Evolutionary conservation across 2,888 invertebrate species (phyloP).

Genomic region (Apotomis capreana): DNA sequence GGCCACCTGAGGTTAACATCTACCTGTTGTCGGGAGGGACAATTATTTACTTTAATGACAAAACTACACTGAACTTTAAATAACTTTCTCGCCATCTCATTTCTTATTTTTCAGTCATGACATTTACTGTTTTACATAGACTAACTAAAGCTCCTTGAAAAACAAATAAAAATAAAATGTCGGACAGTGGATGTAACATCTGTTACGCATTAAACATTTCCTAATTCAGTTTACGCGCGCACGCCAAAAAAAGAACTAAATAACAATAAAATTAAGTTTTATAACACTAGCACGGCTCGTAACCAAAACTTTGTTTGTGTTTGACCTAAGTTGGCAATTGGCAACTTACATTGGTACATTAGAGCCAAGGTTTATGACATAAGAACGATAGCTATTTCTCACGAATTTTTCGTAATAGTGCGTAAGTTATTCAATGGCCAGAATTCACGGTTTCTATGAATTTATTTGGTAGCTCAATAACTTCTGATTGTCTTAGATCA

Average conservation of each 20-base stretch:
- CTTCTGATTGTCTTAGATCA: slow-evolving; percentile 21
- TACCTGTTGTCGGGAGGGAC: no score
- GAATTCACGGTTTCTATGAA: slow-evolving; percentile 19
- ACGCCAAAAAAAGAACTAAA: slow-evolving; percentile 16
- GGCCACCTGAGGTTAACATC: no score
- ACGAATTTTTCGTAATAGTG: slow-evolving; percentile 39
- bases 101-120: not conserved
- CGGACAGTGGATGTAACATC: slow-evolving; percentile 20
- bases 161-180: slow-evolving; percentile 10
- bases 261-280: slow-evolving; percentile 18
- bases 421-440: slow-evolving; percentile 31
- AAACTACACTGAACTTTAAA: no score
- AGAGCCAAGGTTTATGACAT: slow-evolving; percentile 56
- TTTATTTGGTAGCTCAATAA: slow-evolving; percentile 27
- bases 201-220: slow-evolving; percentile 33
- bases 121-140: no score
- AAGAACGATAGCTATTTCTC: slow-evolving; percentile 45
- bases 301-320: slow-evolving; percentile 10
- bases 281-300: slow-evolving; percentile 14
- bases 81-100: no score
- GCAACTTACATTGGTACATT: slow-evolving; percentile 24
- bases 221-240: slow-evolving; percentile 24
- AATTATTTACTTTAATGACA: no score
- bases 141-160: not conserved
- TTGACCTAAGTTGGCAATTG: slow-evolving; percentile 28